These are phyloP conservation scores for Lasiurus cinereus DNA, from an alignment of 2,113 vertebrate species.

Conservation along the genomic window DNA sequence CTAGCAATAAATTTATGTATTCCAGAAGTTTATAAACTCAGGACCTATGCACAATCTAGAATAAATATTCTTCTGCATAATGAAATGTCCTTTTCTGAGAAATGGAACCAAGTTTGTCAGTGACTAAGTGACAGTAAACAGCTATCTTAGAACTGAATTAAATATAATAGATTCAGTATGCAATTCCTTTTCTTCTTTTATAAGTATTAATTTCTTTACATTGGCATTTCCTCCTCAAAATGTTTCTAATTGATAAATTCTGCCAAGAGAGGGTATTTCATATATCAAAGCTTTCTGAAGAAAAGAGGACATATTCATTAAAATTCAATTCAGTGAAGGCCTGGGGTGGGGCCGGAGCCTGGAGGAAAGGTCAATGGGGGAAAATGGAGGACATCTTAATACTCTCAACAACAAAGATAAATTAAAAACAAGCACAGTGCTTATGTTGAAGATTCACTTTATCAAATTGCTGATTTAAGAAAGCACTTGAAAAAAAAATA, in stretches of 20 bases:
- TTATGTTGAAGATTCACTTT: conserved; percentile 17
- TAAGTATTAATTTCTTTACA: background rate
- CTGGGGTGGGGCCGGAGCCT: too few species aligned
- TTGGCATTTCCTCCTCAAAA: background rate
- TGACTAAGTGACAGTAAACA: background rate
- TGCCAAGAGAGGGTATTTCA: background rate
- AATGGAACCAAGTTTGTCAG: background rate
- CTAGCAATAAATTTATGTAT: background rate
- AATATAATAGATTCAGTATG: background rate
- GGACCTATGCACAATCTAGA: background rate
- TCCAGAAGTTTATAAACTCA: conserved; percentile 22
- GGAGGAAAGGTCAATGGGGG: too few species aligned
- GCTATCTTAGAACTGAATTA: conserved; percentile 1
- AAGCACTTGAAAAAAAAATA: background rate
- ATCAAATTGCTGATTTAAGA: conserved; percentile 21
- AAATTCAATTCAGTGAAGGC: background rate
- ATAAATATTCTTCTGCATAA: background rate
- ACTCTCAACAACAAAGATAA: too few species aligned
- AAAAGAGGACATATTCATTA: background rate
- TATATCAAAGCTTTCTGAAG: background rate
- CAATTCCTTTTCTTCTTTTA: background rate
- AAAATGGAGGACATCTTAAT: too few species aligned
- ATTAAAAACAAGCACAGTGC: background rate
- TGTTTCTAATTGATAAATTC: conserved; percentile 9
- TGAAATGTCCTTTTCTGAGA: conserved; percentile 31